These are phyloP conservation scores for Cetoscarus ocellatus DNA, from an alignment of 2,797 vertebrate genomes.

Conservation along the genomic window DNA sequence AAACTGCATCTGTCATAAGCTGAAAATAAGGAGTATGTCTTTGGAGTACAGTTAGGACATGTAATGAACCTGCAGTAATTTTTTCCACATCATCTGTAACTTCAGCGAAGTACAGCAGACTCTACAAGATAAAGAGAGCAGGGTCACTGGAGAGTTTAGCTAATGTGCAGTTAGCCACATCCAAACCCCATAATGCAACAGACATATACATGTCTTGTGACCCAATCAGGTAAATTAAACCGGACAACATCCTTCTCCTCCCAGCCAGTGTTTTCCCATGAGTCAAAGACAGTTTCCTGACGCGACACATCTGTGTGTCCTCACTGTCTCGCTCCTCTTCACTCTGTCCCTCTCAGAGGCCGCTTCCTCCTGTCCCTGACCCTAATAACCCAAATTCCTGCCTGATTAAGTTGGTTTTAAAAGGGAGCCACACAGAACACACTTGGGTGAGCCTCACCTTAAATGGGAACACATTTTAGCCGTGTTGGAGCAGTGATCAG, in stretches of 20 bases:
- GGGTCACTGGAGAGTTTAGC: constrained; percentile 70
- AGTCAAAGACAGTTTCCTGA: constrained; percentile 52
- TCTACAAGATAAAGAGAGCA: constrained; percentile 56
- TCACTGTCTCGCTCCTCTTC: constrained; percentile 52
- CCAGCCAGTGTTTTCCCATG: constrained; percentile 31
- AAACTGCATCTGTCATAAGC: neutral
- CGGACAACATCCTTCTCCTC: constrained; percentile 25
- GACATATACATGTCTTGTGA: constrained; percentile 44
- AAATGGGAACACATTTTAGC: constrained; percentile 86
- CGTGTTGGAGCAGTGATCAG: constrained; percentile 69
- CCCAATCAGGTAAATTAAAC: constrained; percentile 52
- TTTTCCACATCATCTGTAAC: constrained; percentile 63
- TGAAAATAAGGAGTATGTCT: neutral
- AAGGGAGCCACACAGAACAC: constrained; percentile 79
- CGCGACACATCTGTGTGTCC: constrained; percentile 68
- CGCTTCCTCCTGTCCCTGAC: constrained; percentile 71
- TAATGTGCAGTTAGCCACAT: constrained; percentile 43
- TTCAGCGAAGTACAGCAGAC: constrained; percentile 28
- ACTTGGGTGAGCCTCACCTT: constrained; percentile 83
- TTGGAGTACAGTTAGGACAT: neutral
- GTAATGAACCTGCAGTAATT: constrained; percentile 39
- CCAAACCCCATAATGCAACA: constrained; percentile 32
- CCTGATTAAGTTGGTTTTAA: constrained; percentile 84
- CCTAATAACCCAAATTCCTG: constrained; percentile 82
- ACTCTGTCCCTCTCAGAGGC: constrained; percentile 47